Conservation (phyloP, 2,888 invertebrate species). For the Aricia artaxerxes region DNA sequence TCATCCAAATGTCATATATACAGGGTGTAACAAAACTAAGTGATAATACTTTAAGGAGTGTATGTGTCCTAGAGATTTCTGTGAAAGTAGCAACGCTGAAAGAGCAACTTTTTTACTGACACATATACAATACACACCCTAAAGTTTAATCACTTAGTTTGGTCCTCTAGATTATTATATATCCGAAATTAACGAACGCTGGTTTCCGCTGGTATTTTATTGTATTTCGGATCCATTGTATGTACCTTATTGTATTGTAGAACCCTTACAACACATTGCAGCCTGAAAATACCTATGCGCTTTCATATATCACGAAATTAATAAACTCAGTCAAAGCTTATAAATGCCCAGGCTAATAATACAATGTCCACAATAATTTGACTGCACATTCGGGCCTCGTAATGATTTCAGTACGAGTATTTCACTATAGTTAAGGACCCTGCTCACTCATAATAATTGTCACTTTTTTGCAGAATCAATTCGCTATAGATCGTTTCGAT, state of each 20-base stretch:
- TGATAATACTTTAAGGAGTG: no score
- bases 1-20: no score
- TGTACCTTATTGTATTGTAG: no score
- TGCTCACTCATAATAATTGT: background rate
- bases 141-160: no score
- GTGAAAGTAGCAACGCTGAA: no score
- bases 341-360: conserved; percentile 6
- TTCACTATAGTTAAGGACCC: background rate
- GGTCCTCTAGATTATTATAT: no score
- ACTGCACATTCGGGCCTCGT: background rate
- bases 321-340: conserved; percentile 42
- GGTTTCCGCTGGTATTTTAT: background rate
- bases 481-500: no score
- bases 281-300: background rate
- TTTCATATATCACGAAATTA: background rate
- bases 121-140: no score
- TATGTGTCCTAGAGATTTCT: no score
- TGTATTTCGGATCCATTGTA: no score
- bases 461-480: background rate
- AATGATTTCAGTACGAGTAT: background rate
- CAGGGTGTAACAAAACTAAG: no score
- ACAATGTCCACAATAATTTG: conserved; percentile 22
- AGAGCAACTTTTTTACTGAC: no score
- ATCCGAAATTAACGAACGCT: background rate
- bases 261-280: background rate